phyloP scores from a whole-genome alignment of 2,113 vertebrate genomes.

The Saiga tatarica region DNA sequence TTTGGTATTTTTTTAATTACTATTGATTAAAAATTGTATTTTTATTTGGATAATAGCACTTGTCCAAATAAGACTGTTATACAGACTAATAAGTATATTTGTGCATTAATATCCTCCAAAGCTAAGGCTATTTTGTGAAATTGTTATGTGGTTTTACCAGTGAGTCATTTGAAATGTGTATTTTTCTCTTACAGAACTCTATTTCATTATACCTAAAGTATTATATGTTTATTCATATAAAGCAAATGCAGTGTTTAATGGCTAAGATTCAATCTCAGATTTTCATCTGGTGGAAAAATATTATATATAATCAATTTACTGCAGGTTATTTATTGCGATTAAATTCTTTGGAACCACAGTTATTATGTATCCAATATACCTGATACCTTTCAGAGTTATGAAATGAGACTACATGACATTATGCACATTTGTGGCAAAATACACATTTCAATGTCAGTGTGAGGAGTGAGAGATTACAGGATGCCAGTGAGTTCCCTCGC shows the following conservation, averaged over 20 bases:
- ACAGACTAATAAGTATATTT: background rate
- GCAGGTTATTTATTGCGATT: slow-evolving; percentile 22
- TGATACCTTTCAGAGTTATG: slow-evolving; percentile 16
- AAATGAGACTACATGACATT: background rate
- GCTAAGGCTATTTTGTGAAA: background rate
- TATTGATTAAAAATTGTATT: background rate
- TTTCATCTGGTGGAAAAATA: slow-evolving; percentile 1
- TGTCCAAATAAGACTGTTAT: background rate
- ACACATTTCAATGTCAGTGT: background rate
- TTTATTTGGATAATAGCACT: background rate
- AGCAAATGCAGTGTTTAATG: background rate
- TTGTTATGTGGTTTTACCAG: background rate
- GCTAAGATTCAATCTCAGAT: slow-evolving; percentile 16
- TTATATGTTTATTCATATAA: slow-evolving; percentile 1
- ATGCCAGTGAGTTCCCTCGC: background rate
- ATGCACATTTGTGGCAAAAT: background rate
- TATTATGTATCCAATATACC: background rate
- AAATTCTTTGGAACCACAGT: background rate
- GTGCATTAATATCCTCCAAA: background rate
- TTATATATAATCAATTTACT: slow-evolving; percentile 28
- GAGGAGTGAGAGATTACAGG: slow-evolving; percentile 9
- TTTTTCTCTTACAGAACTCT: background rate
- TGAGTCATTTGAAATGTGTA: background rate
- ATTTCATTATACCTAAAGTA: background rate
- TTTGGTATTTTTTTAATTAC: background rate